A percentile compares a stretch with the other conserved stretches of the same genome.
These are phyloP conservation scores for Solenopsis fugax DNA, from an alignment of 1,140 invertebrate genomes.

Conservation along the genomic window DNA sequence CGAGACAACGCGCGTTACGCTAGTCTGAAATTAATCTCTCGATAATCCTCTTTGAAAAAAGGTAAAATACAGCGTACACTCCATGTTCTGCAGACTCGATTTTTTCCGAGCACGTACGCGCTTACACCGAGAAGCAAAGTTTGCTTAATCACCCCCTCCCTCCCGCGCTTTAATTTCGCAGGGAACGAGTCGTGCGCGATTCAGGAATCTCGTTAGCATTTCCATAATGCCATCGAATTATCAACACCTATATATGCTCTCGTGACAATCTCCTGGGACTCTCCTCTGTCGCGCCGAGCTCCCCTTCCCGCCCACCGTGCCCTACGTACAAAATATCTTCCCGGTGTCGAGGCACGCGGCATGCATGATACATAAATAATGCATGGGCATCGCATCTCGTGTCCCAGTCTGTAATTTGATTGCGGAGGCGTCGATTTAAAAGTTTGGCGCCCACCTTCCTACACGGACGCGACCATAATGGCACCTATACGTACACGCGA, in stretches of 20 bases:
- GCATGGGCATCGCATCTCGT: conserved; percentile 78
- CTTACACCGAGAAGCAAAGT: conserved; percentile 51
- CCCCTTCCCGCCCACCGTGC: not conserved
- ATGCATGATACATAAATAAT: conserved; percentile 83
- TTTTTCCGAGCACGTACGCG: conserved; percentile 62
- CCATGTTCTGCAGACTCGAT: conserved; percentile 43
- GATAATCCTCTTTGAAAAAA: conserved; percentile 47
- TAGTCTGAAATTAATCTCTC: conserved; percentile 38
- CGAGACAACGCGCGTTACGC: conserved; percentile 1
- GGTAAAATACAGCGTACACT: conserved; percentile 16
- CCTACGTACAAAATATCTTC: conserved; percentile 35
- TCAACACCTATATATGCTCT: conserved; percentile 70
- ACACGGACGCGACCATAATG: conserved; percentile 76
- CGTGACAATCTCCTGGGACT: conserved; percentile 26
- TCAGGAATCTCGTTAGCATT: conserved; percentile 72
- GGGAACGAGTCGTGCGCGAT: conserved; percentile 42
- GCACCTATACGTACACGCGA: conserved; percentile 68
- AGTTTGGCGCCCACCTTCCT: conserved; percentile 78
- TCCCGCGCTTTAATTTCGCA: conserved; percentile 58
- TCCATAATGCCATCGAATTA: conserved; percentile 76
- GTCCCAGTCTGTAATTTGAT: conserved; percentile 83
- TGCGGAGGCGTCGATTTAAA: conserved; percentile 83
- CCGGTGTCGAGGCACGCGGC: conserved; percentile 78
- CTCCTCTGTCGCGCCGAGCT: not conserved
- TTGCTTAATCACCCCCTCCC: conserved; percentile 45